These are phyloP conservation scores for Eospalax fontanierii DNA, from an alignment of 2,797 vertebrate species.

Conservation along the genomic window DNA sequence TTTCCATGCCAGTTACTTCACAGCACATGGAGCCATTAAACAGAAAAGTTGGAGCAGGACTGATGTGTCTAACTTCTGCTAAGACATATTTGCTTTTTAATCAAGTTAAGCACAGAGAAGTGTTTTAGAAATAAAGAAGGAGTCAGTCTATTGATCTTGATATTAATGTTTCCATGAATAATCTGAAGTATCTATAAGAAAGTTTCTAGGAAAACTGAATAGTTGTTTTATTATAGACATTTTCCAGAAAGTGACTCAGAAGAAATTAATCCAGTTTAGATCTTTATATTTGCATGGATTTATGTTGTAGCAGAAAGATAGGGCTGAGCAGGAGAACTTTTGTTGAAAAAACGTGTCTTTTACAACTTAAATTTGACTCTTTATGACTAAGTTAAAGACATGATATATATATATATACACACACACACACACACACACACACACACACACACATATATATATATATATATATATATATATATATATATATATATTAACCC, in stretches of 20 bases:
- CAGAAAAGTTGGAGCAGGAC: slow-evolving; percentile 14
- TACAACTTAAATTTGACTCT: background rate
- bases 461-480: too few species aligned
- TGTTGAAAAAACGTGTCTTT: background rate
- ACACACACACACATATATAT: too few species aligned
- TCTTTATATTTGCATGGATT: background rate
- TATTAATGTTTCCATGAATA: background rate
- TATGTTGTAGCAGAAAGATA: background rate
- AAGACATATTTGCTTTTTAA: background rate
- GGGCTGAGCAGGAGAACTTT: background rate
- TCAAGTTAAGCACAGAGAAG: background rate
- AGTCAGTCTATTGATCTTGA: background rate
- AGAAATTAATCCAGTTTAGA: background rate
- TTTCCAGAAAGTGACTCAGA: slow-evolving; percentile 51
- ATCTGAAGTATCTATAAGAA: background rate
- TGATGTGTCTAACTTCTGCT: background rate
- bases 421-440: too few species aligned
- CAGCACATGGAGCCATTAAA: background rate
- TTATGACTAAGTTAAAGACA: slow-evolving; percentile 16
- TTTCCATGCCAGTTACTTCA: slow-evolving; percentile 10
- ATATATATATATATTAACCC: background rate
- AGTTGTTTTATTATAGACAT: background rate
- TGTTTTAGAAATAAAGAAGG: slow-evolving; percentile 26
- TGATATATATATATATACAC: background rate
- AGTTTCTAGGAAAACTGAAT: background rate